These are phyloP conservation scores for Hyles vespertilio DNA, from an alignment of 1,140 invertebrate species.

Conservation along the genomic window DNA sequence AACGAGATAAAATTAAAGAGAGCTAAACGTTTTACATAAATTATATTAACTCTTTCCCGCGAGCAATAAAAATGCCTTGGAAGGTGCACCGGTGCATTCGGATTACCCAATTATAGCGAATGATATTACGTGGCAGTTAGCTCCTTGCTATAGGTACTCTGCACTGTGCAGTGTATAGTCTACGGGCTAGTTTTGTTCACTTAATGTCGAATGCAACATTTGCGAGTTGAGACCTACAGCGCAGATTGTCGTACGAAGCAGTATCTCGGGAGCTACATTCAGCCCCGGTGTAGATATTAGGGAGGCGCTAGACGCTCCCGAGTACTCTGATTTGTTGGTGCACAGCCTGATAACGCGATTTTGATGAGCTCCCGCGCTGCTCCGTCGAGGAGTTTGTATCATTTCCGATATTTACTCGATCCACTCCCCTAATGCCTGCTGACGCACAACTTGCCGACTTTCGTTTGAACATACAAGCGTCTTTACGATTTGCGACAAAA, in stretches of 20 bases:
- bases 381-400: slow-evolving; percentile 10
- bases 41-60: slow-evolving; percentile 45
- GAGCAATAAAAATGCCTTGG: slow-evolving; percentile 49
- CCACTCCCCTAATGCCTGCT: slow-evolving; percentile 1
- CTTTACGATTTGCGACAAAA: not conserved
- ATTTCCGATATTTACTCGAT: slow-evolving; percentile 15
- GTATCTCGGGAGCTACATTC: slow-evolving; percentile 6
- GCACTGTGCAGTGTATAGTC: no score
- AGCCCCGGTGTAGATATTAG: not conserved
- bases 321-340: slow-evolving; percentile 27
- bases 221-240: no score
- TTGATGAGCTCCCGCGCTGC: slow-evolving; percentile 28
- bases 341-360: slow-evolving; percentile 34
- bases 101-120: slow-evolving; percentile 41
- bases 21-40: slow-evolving; percentile 40
- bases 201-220: no score
- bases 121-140: slow-evolving; percentile 11
- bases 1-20: slow-evolving; percentile 34
- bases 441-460: not conserved
- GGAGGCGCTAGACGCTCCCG: not conserved
- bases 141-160: not conserved
- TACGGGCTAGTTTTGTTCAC: no score
- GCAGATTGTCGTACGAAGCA: not conserved
- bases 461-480: not conserved
- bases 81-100: slow-evolving; percentile 36